Base-by-base conservation (phyloP, 2,888 invertebrate species). In the Chaetoderma sp. region DNA sequence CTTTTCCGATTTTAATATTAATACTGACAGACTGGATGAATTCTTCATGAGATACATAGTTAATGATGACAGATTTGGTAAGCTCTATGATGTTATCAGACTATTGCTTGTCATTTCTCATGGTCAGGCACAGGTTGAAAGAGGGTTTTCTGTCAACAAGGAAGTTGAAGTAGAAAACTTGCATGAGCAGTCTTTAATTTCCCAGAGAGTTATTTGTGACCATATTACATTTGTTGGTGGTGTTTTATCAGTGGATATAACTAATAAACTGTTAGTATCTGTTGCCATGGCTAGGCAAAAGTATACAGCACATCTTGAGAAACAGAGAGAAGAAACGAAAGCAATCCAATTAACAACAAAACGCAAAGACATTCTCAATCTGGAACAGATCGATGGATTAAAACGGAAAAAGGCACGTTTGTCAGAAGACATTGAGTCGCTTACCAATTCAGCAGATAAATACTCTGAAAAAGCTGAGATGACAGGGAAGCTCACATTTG, bases 91-190 rank as follows among this genome's bases (percentile, higher is more conserved):
- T 18, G 30, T 58, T 28, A 32, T 44, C 2, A 5, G 45, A 32
- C 10, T 58, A 32, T 4, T 58, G 1, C 45, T 58, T 10, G 45
- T 58, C 16, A 27, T 58, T 16, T 58, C 58, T 1, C 58, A 58
- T 44, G 45, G 58, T 30, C 45, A 58, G 30, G 47, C 45, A 10
- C 36, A 18, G 45, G 58, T 58, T 13, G 58, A 45, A 25, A 44
- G 45, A 30, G 58, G 45, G 8, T 58, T 58, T 58, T 58, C 44
- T 18, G 25, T 18, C 45, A 58, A 58, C 3, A 58, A 58, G 32
- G 58, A 58, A 44, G 23, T 45, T 8, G 39, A 45, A 16, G 47
- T 45, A 10, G 47, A 42, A 25, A 45, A 58, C 21, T 45, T 45
- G 58, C 18, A 58, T 18, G 58, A 58, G n/a, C 6, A 16, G 6